These are phyloP conservation scores for Clostera curtula DNA, from an alignment of 2,888 invertebrate species.

Conservation along the genomic window DNA sequence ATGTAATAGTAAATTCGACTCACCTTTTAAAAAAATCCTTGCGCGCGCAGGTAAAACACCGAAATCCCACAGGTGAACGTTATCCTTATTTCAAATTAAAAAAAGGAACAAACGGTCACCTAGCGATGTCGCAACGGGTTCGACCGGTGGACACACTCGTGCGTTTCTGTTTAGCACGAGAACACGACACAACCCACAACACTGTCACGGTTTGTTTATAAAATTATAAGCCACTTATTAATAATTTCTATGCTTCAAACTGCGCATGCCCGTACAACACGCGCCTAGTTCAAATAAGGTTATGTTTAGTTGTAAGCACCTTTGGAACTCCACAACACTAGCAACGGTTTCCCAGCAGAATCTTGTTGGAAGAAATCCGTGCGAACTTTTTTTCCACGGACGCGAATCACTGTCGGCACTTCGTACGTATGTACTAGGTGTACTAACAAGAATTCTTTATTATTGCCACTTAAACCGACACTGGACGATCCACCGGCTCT, in stretches of 20 bases:
- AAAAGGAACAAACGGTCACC: conserved; percentile 25
- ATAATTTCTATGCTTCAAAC: conserved; percentile 53
- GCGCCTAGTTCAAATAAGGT: conserved; percentile 66
- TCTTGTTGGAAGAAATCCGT: conserved; percentile 47
- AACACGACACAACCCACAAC: conserved; percentile 44
- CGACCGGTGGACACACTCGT: conserved; percentile 34
- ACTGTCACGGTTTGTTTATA: conserved; percentile 65
- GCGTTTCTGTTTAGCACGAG: conserved; percentile 45
- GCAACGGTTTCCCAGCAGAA: conserved; percentile 46
- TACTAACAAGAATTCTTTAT: conserved; percentile 43
- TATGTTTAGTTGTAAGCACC: conserved; percentile 62
- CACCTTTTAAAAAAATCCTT: conserved; percentile 62
- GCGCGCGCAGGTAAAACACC: conserved; percentile 70
- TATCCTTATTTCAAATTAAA: conserved; percentile 49
- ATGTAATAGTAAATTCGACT: conserved; percentile 20
- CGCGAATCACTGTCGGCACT: conserved; percentile 28
- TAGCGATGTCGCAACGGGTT: conserved; percentile 14
- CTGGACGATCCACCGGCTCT: conserved; percentile 57
- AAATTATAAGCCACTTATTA: conserved; percentile 63
- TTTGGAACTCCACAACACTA: conserved; percentile 40
- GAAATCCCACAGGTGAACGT: conserved; percentile 71
- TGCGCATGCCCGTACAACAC: conserved; percentile 69
- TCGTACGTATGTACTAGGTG: conserved; percentile 35
- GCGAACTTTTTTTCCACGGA: conserved; percentile 36
- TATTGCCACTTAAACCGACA: conserved; percentile 40